These are phyloP conservation scores for Carapus acus DNA, from an alignment of 2,797 vertebrate genomes.

Conservation along the genomic window DNA sequence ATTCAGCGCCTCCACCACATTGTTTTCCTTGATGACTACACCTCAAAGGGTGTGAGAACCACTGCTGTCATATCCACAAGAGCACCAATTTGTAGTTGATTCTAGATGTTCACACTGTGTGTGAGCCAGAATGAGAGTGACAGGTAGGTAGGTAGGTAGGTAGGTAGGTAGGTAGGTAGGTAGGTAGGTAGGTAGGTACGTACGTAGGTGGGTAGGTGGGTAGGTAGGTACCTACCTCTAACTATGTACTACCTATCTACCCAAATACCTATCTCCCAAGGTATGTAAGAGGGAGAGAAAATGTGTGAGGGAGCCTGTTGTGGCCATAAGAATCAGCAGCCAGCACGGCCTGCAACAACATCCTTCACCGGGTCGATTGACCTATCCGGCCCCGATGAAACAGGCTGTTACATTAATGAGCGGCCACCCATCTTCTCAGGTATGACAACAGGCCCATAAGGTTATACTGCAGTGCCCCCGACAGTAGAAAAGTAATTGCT, in stretches of 20 bases:
- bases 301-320: background rate
- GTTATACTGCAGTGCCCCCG: slow-evolving; percentile 25
- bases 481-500: slow-evolving; percentile 13
- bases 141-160: too few species aligned
- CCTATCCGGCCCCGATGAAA: slow-evolving; percentile 15
- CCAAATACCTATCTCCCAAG: too few species aligned
- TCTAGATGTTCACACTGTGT: background rate
- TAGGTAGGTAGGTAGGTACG: slow-evolving; percentile 3
- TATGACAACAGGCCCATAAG: slow-evolving; percentile 11
- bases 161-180: too few species aligned
- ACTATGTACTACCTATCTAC: too few species aligned
- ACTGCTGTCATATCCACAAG: slow-evolving; percentile 20
- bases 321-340: slow-evolving; percentile 2
- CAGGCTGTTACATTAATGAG: slow-evolving; percentile 27
- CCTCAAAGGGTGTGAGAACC: slow-evolving; percentile 1
- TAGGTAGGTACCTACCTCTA: too few species aligned
- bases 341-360: background rate
- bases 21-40: slow-evolving; percentile 8
- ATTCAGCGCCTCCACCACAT: slow-evolving; percentile 12
- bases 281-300: too few species aligned
- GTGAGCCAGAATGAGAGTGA: background rate
- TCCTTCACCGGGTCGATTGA: slow-evolving; percentile 22
- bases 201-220: background rate
- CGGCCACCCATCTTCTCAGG: slow-evolving; percentile 21
- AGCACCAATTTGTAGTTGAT: slow-evolving; percentile 1